Conservation (phyloP, 2,888 invertebrate genomes). For the Philonicus albiceps region DNA sequence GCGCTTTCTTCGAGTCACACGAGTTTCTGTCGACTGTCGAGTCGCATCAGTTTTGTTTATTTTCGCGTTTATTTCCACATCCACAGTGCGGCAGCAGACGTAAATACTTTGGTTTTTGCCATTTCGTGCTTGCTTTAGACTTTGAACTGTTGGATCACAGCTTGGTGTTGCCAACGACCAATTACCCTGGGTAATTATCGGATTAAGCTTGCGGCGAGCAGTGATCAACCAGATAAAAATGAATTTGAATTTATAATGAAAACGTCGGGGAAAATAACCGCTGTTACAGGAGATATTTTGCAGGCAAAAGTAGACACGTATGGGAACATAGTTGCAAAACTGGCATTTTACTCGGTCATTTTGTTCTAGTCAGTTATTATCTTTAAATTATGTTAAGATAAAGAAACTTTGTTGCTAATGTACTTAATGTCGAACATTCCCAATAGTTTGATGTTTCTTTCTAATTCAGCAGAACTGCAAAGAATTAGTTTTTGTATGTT, state of each 20-base stretch:
- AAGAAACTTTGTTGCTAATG: neutral
- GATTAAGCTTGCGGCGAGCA: neutral
- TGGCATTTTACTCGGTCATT: neutral
- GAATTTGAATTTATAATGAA: neutral
- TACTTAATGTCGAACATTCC: too few relatives aligned
- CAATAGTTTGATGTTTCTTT: too few relatives aligned
- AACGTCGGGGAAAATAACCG: neutral
- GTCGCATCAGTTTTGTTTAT: neutral
- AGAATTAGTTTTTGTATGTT: too few relatives aligned
- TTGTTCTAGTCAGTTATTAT: neutral
- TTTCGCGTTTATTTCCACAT: neutral
- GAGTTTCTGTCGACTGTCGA: neutral
- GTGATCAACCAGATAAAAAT: neutral
- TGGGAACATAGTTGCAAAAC: neutral
- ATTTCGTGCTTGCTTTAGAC: neutral
- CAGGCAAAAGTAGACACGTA: neutral
- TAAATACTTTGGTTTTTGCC: neutral
- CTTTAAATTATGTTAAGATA: neutral
- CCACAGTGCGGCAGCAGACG: neutral
- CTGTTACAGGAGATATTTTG: neutral
- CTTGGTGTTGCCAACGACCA: neutral
- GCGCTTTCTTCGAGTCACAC: neutral
- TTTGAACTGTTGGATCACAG: neutral
- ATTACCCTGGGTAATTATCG: neutral
- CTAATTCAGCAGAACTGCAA: too few relatives aligned